These are phyloP conservation scores for Zaprionus capensis DNA, from an alignment of 1,140 invertebrate species.

Conservation along the genomic window DNA sequence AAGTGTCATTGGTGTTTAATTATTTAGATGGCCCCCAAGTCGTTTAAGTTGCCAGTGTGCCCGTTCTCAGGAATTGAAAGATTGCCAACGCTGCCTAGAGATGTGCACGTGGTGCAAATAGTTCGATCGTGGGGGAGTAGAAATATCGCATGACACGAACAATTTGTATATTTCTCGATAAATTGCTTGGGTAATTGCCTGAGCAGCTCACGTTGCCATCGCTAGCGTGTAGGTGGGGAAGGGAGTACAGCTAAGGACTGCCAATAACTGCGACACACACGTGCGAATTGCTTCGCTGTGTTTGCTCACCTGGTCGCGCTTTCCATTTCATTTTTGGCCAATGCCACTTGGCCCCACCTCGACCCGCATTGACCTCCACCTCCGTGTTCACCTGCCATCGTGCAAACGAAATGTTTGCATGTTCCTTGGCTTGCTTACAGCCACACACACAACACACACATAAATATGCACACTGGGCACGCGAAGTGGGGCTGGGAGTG, in stretches of 20 bases:
- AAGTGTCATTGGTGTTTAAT: slow-evolving; percentile 82
- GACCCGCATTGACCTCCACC: not conserved
- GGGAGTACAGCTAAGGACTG: slow-evolving; percentile 33
- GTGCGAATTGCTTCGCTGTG: slow-evolving; percentile 31
- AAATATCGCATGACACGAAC: not conserved
- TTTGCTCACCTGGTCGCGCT: slow-evolving; percentile 58
- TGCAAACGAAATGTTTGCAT: slow-evolving; percentile 60
- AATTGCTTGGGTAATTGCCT: slow-evolving; percentile 1
- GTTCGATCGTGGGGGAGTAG: too few species aligned
- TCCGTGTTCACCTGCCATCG: not conserved
- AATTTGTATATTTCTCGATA: slow-evolving; percentile 1
- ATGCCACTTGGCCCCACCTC: slow-evolving; percentile 10
- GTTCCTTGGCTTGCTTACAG: slow-evolving; percentile 53
- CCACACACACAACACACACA: slow-evolving; percentile 37
- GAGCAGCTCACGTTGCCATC: slow-evolving; percentile 24
- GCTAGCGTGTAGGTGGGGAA: not conserved
- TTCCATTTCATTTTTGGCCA: slow-evolving; percentile 68
- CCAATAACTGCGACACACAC: slow-evolving; percentile 37
- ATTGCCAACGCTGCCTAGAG: slow-evolving; percentile 14
- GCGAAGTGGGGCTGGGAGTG: slow-evolving; percentile 37
- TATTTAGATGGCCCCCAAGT: slow-evolving; percentile 71
- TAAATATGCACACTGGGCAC: slow-evolving; percentile 71
- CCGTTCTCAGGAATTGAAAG: slow-evolving; percentile 9
- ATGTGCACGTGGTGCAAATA: slow-evolving; percentile 8
- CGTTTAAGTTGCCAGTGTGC: slow-evolving; percentile 54